Percentiles rank a stretch among this genome's conserved stretches.
These are phyloP conservation scores for Chunga burmeisteri DNA, from an alignment of 2,113 vertebrate species.

Conservation along the genomic window DNA sequence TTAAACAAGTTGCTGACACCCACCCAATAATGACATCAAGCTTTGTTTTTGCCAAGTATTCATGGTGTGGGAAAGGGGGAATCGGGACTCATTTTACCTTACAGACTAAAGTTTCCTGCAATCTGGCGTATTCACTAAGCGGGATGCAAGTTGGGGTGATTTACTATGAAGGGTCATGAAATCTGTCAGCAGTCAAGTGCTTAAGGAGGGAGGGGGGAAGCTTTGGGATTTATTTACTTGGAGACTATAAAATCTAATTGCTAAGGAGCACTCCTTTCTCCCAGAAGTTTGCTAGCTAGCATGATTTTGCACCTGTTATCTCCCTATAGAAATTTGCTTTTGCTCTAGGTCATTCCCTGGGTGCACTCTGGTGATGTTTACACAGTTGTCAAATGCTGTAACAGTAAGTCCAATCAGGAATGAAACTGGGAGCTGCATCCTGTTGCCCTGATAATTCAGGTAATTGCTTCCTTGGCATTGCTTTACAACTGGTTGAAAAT, in stretches of 20 bases:
- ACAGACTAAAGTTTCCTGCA: neutral
- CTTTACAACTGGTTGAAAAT: neutral
- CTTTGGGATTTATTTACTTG: neutral
- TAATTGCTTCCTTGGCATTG: neutral
- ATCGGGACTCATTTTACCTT: neutral
- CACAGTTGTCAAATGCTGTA: neutral
- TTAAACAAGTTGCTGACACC: neutral
- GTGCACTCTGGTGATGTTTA: neutral
- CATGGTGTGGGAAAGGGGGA: neutral
- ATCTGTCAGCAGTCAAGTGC: neutral
- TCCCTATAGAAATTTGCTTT: neutral
- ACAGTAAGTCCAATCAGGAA: neutral
- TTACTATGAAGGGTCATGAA: neutral
- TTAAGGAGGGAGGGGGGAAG: too few relatives aligned
- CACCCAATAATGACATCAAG: neutral
- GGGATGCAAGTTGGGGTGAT: neutral
- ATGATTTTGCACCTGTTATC: neutral
- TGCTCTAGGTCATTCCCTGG: neutral
- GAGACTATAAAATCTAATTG: neutral
- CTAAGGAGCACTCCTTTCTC: neutral
- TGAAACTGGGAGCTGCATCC: neutral
- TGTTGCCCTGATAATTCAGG: neutral
- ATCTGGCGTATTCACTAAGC: neutral
- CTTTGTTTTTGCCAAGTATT: neutral
- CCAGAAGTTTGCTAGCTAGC: neutral